A percentile compares a stretch with the other conserved stretches of the same genome.
Evolutionary conservation across 2,888 invertebrate genomes (phyloP).

Genomic region (Phania funesta): DNA sequence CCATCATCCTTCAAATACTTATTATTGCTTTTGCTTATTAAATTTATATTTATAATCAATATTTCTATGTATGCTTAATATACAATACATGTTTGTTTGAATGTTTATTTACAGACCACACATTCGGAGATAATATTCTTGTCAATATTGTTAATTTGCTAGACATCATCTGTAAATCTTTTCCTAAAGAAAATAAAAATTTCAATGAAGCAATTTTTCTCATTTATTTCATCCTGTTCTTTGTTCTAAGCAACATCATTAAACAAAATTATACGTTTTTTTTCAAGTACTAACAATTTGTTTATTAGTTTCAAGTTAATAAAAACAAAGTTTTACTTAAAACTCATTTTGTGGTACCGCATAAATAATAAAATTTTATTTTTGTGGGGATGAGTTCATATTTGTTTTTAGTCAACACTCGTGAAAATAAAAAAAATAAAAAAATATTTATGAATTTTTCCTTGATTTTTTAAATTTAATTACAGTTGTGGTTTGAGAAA

Average conservation of each 20-base stretch:
- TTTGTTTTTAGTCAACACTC: background rate
- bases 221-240: slow-evolving; percentile 50
- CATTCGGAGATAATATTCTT: slow-evolving; percentile 2
- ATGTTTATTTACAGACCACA: slow-evolving; percentile 4
- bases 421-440: background rate
- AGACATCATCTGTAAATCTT: slow-evolving; percentile 17
- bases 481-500: too few species aligned
- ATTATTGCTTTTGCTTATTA: slow-evolving; percentile 17
- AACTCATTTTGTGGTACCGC: slow-evolving; percentile 3
- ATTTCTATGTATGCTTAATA: background rate
- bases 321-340: slow-evolving; percentile 14
- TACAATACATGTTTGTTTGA: background rate
- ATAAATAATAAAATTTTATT: background rate
- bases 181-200: background rate
- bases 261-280: slow-evolving; percentile 5
- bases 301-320: background rate
- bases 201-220: slow-evolving; percentile 12
- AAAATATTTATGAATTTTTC: background rate
- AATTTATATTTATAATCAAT: slow-evolving; percentile 25
- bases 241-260: slow-evolving; percentile 46
- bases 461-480: background rate
- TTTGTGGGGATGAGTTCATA: slow-evolving; percentile 21
- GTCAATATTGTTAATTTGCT: slow-evolving; percentile 33
- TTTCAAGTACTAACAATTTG: background rate
- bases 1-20: slow-evolving; percentile 33